Conservation (phyloP, 2,113 vertebrate species). For the Toxotes chatareus region DNA sequence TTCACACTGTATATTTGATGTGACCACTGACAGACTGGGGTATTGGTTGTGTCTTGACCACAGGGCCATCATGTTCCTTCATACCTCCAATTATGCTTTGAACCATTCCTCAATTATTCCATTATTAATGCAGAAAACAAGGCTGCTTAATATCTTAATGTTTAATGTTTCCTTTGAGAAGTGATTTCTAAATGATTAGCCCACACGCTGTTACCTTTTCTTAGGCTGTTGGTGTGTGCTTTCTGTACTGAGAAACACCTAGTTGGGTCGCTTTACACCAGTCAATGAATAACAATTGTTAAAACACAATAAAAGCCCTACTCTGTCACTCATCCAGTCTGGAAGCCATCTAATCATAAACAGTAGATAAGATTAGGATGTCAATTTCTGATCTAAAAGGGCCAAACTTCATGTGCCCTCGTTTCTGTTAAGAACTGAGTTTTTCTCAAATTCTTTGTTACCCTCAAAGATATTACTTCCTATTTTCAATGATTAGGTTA, state of each 20-base stretch:
- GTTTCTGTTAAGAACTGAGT: not conserved
- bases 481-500: conserved; percentile 1
- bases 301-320: conserved; percentile 38
- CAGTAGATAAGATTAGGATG: conserved; percentile 25
- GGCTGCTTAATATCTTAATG: not conserved
- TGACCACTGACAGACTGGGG: not conserved
- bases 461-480: not conserved
- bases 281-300: conserved; percentile 66
- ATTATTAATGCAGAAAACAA: not conserved
- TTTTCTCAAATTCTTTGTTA: not conserved
- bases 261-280: not conserved
- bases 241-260: conserved; percentile 36
- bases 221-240: conserved; percentile 21
- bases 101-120: not conserved
- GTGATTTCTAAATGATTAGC: conserved; percentile 37
- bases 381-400: conserved; percentile 29
- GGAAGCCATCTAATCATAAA: conserved; percentile 10
- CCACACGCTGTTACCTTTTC: conserved; percentile 11
- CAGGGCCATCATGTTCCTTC: not conserved
- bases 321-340: conserved; percentile 20
- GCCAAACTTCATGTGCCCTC: not conserved
- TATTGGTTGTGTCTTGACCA: not conserved
- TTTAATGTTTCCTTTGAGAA: not conserved
- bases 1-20: conserved; percentile 7
- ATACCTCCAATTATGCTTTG: not conserved